These are phyloP conservation scores for Pecten maximus DNA, from an alignment of 2,888 invertebrate species.

Conservation along the genomic window DNA sequence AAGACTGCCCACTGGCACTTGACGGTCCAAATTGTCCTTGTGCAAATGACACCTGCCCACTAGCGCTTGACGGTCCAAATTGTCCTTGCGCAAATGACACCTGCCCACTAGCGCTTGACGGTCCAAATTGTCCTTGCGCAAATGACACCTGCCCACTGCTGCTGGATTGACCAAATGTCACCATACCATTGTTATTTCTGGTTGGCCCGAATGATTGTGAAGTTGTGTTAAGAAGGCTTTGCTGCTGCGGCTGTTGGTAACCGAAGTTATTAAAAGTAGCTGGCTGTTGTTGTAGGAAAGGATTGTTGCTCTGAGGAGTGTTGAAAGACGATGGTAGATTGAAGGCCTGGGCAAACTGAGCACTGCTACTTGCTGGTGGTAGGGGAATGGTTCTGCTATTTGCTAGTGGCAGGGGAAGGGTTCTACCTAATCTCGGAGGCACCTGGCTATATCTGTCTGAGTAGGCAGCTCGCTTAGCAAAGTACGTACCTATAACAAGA, in stretches of 20 bases:
- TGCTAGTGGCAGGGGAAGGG: background rate
- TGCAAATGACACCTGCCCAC: background rate
- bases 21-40: background rate
- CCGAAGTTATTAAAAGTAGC: conserved; percentile 48
- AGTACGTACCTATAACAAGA: conserved; percentile 62
- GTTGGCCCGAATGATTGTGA: background rate
- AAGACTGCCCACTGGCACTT: background rate
- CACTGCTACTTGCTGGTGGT: background rate
- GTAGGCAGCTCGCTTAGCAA: conserved; percentile 62
- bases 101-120: background rate
- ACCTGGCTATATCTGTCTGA: conserved; percentile 56
- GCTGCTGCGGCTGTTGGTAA: background rate
- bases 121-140: background rate
- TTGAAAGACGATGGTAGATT: background rate
- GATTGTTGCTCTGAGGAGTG: background rate
- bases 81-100: background rate
- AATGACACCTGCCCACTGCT: background rate
- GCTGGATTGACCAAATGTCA: background rate
- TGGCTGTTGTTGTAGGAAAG: conserved; percentile 11
- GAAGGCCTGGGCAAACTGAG: background rate
- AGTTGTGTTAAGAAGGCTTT: background rate
- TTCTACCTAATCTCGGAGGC: background rate
- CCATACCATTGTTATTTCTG: background rate
- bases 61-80: background rate
- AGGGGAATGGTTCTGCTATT: no score